These are phyloP conservation scores for Mionectes macconnelli DNA, from an alignment of 2,113 vertebrate genomes.

Conservation along the genomic window DNA sequence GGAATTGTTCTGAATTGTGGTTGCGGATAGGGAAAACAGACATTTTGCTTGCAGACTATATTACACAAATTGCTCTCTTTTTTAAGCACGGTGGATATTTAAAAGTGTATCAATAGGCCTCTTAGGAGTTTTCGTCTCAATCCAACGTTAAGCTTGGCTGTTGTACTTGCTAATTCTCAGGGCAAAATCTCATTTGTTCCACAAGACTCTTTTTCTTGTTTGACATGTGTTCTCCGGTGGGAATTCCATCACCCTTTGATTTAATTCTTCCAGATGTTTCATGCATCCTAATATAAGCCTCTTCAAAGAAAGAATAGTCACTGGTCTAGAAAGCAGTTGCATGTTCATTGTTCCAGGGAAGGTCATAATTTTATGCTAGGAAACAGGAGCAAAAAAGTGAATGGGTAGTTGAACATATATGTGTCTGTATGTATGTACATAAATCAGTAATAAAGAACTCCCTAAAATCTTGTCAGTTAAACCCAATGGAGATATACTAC, in stretches of 20 bases:
- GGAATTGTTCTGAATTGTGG: neutral
- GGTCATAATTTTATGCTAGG: conserved; percentile 50
- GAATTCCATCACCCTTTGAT: conserved; percentile 70
- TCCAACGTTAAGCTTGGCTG: conserved; percentile 22
- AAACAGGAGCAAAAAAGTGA: conserved; percentile 55
- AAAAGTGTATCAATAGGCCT: conserved; percentile 25
- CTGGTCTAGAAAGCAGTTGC: conserved; percentile 37
- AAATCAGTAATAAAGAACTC: conserved; percentile 62
- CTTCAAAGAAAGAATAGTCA: conserved; percentile 61
- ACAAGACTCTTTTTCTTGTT: conserved; percentile 63
- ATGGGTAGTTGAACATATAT: conserved; percentile 33
- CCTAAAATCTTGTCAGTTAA: conserved; percentile 52
- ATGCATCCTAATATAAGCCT: conserved; percentile 61
- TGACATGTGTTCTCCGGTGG: conserved; percentile 62
- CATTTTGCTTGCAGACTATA: neutral
- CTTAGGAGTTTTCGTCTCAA: conserved; percentile 54
- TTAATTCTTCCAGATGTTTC: conserved; percentile 75
- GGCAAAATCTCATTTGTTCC: conserved; percentile 68
- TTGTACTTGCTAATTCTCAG: conserved; percentile 62
- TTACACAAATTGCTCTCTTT: neutral
- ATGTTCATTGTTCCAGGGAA: conserved; percentile 57
- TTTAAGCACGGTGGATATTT: neutral
- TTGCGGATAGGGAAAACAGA: neutral
- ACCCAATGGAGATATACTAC: conserved; percentile 42
- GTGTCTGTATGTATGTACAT: conserved; percentile 26